Evolutionary conservation across 2,888 invertebrate species (phyloP).

Genomic region (Tortrix viridana): DNA sequence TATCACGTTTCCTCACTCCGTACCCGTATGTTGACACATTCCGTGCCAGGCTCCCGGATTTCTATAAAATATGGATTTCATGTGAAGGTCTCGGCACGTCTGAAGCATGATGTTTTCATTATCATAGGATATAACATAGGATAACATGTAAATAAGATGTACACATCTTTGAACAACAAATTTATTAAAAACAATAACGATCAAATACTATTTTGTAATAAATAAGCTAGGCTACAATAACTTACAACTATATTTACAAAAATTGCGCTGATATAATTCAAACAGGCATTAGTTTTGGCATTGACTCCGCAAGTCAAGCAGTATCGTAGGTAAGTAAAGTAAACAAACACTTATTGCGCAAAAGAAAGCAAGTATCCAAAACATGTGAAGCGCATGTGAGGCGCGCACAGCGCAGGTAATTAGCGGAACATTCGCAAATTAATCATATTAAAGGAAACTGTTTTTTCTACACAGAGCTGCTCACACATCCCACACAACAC

Average conservation of each 20-base stretch:
- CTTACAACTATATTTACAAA: slow-evolving; percentile 68
- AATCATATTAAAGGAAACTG: slow-evolving; percentile 55
- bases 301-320: slow-evolving; percentile 39
- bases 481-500: slow-evolving; percentile 47
- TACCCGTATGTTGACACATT: slow-evolving; percentile 48
- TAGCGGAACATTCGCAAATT: slow-evolving; percentile 66
- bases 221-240: slow-evolving; percentile 65
- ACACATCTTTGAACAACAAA: slow-evolving; percentile 56
- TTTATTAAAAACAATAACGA: slow-evolving; percentile 54
- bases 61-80: no score
- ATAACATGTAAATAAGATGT: slow-evolving; percentile 28
- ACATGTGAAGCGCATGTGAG: slow-evolving; percentile 53
- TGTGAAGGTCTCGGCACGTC: background rate
- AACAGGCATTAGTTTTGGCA: slow-evolving; percentile 1
- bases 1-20: slow-evolving; percentile 55
- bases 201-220: slow-evolving; percentile 62
- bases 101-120: slow-evolving; percentile 17
- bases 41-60: slow-evolving; percentile 43
- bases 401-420: slow-evolving; percentile 54
- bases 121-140: slow-evolving; percentile 5
- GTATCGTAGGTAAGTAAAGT: slow-evolving; percentile 50
- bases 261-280: slow-evolving; percentile 9
- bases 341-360: slow-evolving; percentile 58
- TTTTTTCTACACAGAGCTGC: slow-evolving; percentile 55
- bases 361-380: slow-evolving; percentile 66